Percentiles rank a stretch among this genome's conserved stretches.
Evolutionary conservation across 2,888 invertebrate species (phyloP).

Genomic region (Acanthosepion pharaonis): DNA sequence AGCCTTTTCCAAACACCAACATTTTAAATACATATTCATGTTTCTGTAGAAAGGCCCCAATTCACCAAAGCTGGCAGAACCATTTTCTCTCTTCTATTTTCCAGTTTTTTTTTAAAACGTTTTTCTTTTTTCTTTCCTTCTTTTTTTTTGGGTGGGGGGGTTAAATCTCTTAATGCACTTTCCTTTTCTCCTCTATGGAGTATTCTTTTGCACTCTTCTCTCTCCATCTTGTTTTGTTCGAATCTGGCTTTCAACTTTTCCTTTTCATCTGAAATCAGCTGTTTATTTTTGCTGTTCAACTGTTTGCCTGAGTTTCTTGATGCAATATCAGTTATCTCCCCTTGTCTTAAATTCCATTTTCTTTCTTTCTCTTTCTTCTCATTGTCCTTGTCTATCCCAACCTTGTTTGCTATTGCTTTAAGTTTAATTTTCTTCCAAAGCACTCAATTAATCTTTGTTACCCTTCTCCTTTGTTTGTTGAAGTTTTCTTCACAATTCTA

Average conservation of each 20-base stretch:
- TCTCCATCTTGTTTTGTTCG: neutral
- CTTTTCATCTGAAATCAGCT: neutral
- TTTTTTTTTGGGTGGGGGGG: neutral
- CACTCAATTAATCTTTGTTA: no score
- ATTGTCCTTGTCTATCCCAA: no score
- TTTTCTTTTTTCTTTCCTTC: neutral
- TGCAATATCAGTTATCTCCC: neutral
- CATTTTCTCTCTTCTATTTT: neutral
- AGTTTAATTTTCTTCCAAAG: no score
- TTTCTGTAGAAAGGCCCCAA: neutral
- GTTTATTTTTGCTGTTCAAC: neutral
- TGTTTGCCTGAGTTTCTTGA: neutral
- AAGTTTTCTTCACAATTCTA: no score
- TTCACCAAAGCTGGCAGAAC: neutral
- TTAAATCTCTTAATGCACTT: neutral
- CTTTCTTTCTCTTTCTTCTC: no score
- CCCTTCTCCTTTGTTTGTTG: no score
- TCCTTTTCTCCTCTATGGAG: neutral
- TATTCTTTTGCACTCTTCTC: neutral
- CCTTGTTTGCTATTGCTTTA: no score
- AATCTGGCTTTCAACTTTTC: neutral
- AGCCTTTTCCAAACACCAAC: constrained; percentile 15
- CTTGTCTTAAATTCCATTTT: neutral
- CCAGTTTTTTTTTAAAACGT: neutral
- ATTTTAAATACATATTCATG: constrained; percentile 33